A percentile compares a stretch with the other conserved stretches of the same genome.
These are phyloP conservation scores for Platynereis dumerilii DNA, from an alignment of 2,888 invertebrate genomes.

Conservation along the genomic window DNA sequence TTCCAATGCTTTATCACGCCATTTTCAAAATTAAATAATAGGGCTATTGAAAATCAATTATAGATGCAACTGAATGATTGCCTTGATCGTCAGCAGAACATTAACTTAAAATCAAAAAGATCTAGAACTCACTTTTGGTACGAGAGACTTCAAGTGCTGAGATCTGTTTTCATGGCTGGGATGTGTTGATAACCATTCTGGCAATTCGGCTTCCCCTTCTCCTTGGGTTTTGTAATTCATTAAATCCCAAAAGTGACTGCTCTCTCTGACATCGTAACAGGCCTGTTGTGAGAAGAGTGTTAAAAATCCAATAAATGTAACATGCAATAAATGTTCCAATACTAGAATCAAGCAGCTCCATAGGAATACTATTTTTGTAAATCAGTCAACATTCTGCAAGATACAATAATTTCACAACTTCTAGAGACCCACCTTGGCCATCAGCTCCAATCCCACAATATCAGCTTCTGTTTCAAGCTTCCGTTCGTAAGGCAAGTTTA, in stretches of 20 bases:
- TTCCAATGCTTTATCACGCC: too few species aligned
- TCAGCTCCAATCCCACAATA: slow-evolving; percentile 68
- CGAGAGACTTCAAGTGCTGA: slow-evolving; percentile 60
- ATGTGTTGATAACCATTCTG: slow-evolving; percentile 68
- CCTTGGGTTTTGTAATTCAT: slow-evolving; percentile 61
- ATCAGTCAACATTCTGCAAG: too few species aligned
- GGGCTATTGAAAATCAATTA: too few species aligned
- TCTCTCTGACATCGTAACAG: slow-evolving; percentile 68
- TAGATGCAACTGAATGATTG: too few species aligned
- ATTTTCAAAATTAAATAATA: too few species aligned
- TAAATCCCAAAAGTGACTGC: slow-evolving; percentile 68
- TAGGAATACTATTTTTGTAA: too few species aligned
- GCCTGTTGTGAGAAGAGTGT: slow-evolving; percentile 53
- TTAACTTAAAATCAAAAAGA: too few species aligned
- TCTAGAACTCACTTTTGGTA: slow-evolving; percentile 63
- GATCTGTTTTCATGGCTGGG: slow-evolving; percentile 66
- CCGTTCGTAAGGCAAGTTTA: slow-evolving; percentile 68
- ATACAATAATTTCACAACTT: too few species aligned
- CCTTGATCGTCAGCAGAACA: too few species aligned
- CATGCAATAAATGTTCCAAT: slow-evolving; percentile 47
- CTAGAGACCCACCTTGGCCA: slow-evolving; percentile 65
- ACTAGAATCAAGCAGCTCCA: slow-evolving; percentile 2
- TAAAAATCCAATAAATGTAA: neutral
- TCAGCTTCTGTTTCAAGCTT: slow-evolving; percentile 70
- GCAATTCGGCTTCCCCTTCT: slow-evolving; percentile 34